These are phyloP conservation scores for Hyaena hyaena DNA, from an alignment of 2,113 vertebrate species.

Conservation along the genomic window DNA sequence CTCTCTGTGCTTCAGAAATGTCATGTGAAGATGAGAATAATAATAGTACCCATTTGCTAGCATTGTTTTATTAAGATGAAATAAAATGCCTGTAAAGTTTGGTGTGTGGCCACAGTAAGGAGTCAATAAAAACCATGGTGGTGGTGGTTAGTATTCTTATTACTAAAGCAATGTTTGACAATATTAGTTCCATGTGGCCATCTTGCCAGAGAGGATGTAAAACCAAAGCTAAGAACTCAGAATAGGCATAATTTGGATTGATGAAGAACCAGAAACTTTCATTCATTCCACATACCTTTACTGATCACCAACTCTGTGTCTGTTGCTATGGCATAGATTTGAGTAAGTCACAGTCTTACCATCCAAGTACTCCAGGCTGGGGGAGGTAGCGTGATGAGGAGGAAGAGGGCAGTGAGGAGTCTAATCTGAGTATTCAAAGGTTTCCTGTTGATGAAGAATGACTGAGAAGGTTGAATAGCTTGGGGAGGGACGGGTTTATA, in stretches of 20 bases:
- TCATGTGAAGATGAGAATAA: not conserved
- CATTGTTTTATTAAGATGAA: not conserved
- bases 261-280: not conserved
- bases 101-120: not conserved
- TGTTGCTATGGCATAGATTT: not conserved
- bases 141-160: not conserved
- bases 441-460: not conserved
- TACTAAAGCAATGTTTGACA: not conserved
- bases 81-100: not conserved
- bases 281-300: not conserved
- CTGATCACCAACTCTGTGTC: not conserved
- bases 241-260: not conserved
- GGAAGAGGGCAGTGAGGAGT: not conserved
- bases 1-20: not conserved
- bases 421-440: not conserved
- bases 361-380: not conserved
- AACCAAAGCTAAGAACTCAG: not conserved
- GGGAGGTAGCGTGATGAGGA: rapidly evolving
- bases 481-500: not conserved
- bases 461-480: not conserved
- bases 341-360: not conserved
- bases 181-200: not conserved
- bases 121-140: not conserved
- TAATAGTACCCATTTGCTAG: not conserved
- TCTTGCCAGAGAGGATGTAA: not conserved